Conservation (phyloP, 2,113 vertebrate species). For the Platanista minor region DNA sequence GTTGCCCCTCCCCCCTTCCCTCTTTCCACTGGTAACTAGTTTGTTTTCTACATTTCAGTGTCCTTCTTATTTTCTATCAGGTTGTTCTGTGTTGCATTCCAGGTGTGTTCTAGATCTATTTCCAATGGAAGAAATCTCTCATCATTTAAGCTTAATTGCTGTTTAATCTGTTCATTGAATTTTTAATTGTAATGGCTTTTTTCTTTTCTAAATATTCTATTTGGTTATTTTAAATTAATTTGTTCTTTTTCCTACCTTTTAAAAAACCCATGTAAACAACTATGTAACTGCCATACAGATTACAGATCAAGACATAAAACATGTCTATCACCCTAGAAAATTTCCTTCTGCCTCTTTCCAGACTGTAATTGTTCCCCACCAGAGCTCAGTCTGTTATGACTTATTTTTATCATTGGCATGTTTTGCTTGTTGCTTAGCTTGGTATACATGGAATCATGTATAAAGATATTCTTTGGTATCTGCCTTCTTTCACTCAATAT, state of each 20-base stretch:
- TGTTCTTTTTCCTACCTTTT: neutral
- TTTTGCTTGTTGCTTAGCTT: neutral
- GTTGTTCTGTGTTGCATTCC: neutral
- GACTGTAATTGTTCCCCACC: neutral
- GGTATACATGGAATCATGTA: neutral
- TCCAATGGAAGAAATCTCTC: neutral
- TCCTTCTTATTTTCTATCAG: neutral
- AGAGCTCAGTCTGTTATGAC: neutral
- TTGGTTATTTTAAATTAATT: neutral
- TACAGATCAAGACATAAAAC: neutral
- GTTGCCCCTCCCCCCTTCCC: no score
- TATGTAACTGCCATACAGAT: neutral
- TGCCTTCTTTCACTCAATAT: neutral
- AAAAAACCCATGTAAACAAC: neutral
- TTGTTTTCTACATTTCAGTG: neutral
- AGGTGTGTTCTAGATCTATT: neutral
- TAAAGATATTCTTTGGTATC: neutral
- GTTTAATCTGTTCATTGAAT: neutral
- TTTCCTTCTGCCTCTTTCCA: neutral
- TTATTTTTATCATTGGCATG: neutral
- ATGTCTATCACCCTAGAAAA: neutral
- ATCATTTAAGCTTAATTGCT: neutral
- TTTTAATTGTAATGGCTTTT: neutral
- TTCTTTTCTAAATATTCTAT: neutral
- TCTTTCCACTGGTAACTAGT: neutral